Percentiles rank a stretch among this genome's conserved stretches.
These are phyloP conservation scores for Circaetus gallicus DNA, from an alignment of 2,113 vertebrate genomes.

Conservation along the genomic window DNA sequence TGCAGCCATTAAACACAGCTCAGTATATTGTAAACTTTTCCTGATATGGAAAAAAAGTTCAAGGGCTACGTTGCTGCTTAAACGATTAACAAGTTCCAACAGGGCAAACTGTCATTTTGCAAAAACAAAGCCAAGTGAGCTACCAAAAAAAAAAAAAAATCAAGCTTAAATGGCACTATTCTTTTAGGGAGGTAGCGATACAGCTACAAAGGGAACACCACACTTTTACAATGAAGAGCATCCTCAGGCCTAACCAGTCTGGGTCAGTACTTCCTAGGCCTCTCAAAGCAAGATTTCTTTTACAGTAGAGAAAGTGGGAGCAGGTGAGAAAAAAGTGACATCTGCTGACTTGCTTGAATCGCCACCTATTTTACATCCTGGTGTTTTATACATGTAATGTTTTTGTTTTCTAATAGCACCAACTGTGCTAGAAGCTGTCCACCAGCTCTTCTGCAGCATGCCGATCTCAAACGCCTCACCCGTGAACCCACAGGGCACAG, in stretches of 20 bases:
- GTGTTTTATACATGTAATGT: accelerated
- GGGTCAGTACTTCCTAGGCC: background rate
- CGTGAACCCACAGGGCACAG: background rate
- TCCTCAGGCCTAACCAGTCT: background rate
- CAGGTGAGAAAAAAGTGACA: background rate
- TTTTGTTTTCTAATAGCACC: background rate
- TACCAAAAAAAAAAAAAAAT: background rate
- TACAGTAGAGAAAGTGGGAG: background rate
- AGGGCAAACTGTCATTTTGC: background rate
- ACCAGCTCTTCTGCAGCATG: background rate
- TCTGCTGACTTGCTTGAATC: background rate
- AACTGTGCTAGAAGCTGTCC: background rate
- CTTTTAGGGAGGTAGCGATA: background rate
- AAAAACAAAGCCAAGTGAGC: background rate
- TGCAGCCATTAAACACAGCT: background rate
- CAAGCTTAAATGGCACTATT: background rate
- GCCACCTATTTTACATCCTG: background rate
- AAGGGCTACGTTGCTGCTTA: background rate
- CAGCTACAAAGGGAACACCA: background rate
- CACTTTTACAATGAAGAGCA: background rate
- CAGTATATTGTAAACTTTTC: background rate
- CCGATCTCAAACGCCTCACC: background rate
- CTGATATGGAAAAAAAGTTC: constrained; percentile 5
- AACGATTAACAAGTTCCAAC: background rate
- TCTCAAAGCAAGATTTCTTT: background rate